Conservation (phyloP, 1,140 invertebrate genomes). For the Orchestia grillus region DNA sequence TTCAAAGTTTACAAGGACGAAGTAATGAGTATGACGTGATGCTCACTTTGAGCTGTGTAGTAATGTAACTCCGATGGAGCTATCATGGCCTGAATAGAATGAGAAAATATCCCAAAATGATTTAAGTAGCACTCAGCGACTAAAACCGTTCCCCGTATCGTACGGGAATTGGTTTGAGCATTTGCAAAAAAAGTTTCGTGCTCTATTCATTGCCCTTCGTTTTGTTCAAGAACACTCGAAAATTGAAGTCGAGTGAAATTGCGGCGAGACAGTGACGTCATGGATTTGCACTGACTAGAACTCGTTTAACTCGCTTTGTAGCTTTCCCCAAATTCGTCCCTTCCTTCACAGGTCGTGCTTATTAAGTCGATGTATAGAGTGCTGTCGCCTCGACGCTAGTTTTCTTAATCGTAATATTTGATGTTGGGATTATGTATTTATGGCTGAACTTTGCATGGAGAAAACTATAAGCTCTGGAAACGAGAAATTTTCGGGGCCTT, state of each 20-base stretch:
- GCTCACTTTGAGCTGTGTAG: too few species aligned
- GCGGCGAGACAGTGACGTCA: background rate
- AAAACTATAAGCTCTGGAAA: background rate
- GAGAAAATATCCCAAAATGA: too few species aligned
- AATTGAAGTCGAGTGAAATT: background rate
- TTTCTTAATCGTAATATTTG: background rate
- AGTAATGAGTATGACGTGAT: too few species aligned
- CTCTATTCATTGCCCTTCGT: background rate
- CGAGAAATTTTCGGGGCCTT: background rate
- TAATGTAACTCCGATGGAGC: too few species aligned
- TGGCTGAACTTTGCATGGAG: background rate
- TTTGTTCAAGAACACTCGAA: background rate
- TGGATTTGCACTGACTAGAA: background rate
- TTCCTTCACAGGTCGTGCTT: background rate
- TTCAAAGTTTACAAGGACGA: too few species aligned
- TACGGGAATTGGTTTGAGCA: too few species aligned
- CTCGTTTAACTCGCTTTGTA: background rate
- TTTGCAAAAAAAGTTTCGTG: background rate
- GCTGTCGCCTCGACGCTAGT: background rate
- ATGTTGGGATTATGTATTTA: background rate
- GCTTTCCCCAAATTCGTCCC: background rate
- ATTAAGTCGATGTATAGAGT: background rate
- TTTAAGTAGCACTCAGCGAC: too few species aligned
- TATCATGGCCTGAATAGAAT: too few species aligned
- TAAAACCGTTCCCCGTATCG: too few species aligned